Evolutionary conservation across 2,113 vertebrate genomes (phyloP).

Genomic region (Propithecus coquereli): DNA sequence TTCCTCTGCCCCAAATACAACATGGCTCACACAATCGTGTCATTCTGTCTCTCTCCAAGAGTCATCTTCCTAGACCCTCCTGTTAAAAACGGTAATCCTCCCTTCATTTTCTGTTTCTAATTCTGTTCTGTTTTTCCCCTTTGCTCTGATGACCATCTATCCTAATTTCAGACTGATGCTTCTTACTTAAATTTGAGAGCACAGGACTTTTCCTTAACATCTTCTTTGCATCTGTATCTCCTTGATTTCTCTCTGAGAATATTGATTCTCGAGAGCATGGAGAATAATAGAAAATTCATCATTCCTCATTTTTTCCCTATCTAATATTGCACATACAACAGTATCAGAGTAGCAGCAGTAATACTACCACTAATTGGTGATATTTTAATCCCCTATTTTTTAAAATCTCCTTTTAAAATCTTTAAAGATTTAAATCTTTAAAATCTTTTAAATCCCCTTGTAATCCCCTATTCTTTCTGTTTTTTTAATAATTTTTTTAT

Average conservation of each 20-base stretch:
- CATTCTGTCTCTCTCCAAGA: neutral
- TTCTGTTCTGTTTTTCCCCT: neutral
- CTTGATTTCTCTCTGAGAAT: neutral
- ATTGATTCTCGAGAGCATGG: neutral
- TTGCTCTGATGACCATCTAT: neutral
- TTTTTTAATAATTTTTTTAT: neutral
- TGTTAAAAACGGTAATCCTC: neutral
- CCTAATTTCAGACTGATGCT: neutral
- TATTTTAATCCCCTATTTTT: neutral
- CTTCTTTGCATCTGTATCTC: neutral
- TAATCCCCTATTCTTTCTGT: neutral
- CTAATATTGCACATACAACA: neutral
- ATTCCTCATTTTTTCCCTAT: neutral
- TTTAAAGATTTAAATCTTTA: too few species aligned
- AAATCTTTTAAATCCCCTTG: too few species aligned
- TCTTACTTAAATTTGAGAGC: neutral
- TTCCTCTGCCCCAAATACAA: neutral
- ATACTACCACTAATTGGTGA: neutral
- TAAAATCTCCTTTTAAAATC: too few species aligned
- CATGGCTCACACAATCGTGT: neutral
- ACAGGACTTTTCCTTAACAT: neutral
- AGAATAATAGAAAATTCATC: neutral
- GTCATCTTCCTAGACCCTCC: neutral
- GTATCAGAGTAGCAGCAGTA: neutral
- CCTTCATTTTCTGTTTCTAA: neutral